A percentile compares a stretch with the other conserved stretches of the same genome.
Evolutionary conservation across 2,888 invertebrate species (phyloP).

Genomic region (Macaria liturata): DNA sequence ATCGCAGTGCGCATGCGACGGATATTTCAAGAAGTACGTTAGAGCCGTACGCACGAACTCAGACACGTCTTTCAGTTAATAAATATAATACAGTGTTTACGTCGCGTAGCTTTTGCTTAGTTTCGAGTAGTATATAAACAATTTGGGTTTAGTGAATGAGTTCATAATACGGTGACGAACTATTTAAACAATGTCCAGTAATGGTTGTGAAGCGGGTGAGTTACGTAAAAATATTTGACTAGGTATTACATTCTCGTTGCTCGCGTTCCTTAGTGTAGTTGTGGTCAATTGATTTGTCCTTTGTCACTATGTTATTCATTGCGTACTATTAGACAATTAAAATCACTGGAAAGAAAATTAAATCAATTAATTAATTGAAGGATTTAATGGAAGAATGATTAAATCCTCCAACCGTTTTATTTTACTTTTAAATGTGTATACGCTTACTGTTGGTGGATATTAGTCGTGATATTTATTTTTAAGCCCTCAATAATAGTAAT

Average conservation of each 20-base stretch:
- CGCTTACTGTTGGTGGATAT: no score
- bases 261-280: neutral
- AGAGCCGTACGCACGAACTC: slow-evolving; percentile 59
- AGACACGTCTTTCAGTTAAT: slow-evolving; percentile 46
- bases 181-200: slow-evolving; percentile 44
- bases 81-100: slow-evolving; percentile 41
- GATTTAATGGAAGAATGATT: no score
- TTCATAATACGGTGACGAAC: slow-evolving; percentile 30
- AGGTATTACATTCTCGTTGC: neutral
- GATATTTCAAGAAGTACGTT: slow-evolving; percentile 67
- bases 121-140: slow-evolving; percentile 30
- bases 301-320: no score
- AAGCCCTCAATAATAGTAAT: no score
- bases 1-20: slow-evolving; percentile 70
- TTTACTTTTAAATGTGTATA: no score
- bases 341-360: no score
- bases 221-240: slow-evolving; percentile 13
- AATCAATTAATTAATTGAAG: no score
- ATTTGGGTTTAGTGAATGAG: slow-evolving; percentile 36
- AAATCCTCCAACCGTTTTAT: no score
- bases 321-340: no score
- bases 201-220: slow-evolving; percentile 50
- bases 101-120: slow-evolving; percentile 28
- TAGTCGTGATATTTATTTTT: no score
- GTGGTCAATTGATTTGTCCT: slow-evolving; percentile 7